Percentiles rank a stretch among this genome's conserved stretches.
Conservation (phyloP, 2,113 vertebrate genomes). For the Eupsittula cactorum region DNA sequence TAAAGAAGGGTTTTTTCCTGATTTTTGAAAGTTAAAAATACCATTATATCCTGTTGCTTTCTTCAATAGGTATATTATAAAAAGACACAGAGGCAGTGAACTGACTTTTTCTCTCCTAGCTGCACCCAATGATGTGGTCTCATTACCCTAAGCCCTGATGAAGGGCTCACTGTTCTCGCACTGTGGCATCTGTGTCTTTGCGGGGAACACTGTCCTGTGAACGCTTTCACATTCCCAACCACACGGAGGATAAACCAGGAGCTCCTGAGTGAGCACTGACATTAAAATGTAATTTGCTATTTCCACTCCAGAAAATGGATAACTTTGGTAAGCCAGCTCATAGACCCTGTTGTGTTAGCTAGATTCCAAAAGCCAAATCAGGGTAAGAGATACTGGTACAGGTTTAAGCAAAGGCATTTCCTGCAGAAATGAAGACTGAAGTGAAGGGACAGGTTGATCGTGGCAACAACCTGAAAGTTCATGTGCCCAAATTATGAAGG, state of each 20-base stretch:
- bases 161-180: neutral
- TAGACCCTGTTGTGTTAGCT: neutral
- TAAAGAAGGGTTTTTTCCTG: neutral
- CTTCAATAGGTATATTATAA: neutral
- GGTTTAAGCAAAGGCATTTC: slow-evolving; percentile 7
- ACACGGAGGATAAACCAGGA: neutral
- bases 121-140: neutral
- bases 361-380: neutral
- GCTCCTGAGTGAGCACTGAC: neutral
- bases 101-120: neutral
- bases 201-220: neutral
- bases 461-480: neutral
- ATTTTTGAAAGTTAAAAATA: neutral
- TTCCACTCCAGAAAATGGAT: slow-evolving; percentile 6
- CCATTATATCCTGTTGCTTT: neutral
- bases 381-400: neutral
- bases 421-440: slow-evolving; percentile 1
- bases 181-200: neutral
- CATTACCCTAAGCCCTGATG: neutral
- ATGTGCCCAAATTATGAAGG: neutral
- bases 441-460: neutral
- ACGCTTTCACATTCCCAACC: neutral
- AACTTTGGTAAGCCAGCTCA: neutral
- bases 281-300: slow-evolving; percentile 12
- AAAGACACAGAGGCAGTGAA: neutral